phyloP scores from a whole-genome alignment of 2,113 vertebrate species.

The Regulus satrapa region DNA sequence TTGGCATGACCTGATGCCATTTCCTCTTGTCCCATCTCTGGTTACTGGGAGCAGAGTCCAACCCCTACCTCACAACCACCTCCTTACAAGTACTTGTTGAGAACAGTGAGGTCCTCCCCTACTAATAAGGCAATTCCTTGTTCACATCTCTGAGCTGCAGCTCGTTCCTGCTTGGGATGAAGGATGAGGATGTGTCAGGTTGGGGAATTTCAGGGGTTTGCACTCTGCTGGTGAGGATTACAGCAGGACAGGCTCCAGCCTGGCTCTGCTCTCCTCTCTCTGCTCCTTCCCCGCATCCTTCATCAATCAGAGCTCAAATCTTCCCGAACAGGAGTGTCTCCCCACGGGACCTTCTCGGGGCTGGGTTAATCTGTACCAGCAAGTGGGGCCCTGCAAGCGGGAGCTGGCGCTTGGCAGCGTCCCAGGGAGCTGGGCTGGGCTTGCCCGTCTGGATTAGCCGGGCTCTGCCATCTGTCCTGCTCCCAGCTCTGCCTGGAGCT shows the following conservation, averaged over 20 bases:
- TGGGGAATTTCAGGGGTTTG: not conserved
- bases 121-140: not conserved
- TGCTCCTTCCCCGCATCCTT: not conserved
- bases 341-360: not conserved
- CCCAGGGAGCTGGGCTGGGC: not conserved
- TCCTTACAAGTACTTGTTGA: not conserved
- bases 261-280: not conserved
- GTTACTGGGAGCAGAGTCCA: not conserved
- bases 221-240: not conserved
- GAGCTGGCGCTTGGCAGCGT: not conserved
- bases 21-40: not conserved
- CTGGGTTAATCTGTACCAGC: not conserved
- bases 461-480: constrained; percentile 46
- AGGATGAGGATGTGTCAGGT: not conserved
- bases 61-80: not conserved
- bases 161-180: not conserved
- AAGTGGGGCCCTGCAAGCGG: not conserved
- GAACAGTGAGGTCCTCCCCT: not conserved
- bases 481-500: not conserved
- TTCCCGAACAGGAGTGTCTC: not conserved
- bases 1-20: not conserved
- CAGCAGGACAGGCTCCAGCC: not conserved
- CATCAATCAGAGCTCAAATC: not conserved
- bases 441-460: not conserved
- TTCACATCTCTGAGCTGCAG: not conserved